phyloP scores from a whole-genome alignment of 2,797 vertebrate genomes.

The Apogon hyalosoma region DNA sequence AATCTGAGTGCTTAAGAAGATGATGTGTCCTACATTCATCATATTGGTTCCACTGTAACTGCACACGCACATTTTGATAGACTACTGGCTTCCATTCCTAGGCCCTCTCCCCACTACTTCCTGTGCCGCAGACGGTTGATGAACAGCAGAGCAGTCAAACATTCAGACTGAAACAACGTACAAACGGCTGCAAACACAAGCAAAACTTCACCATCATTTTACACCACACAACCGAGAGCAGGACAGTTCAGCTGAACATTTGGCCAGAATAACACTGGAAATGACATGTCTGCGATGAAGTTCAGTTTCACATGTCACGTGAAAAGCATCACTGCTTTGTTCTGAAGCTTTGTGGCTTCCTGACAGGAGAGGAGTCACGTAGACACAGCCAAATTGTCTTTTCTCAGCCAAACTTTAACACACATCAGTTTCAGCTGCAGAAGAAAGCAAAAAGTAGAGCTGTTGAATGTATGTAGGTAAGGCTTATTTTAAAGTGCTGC shows the following conservation, averaged over 20 bases:
- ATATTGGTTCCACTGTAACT: neutral
- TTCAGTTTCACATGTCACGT: neutral
- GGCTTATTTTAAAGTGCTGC: slow-evolving; percentile 2
- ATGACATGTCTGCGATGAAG: neutral
- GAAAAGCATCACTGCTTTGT: neutral
- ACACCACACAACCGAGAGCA: neutral
- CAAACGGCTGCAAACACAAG: slow-evolving; percentile 9
- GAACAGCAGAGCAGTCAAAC: slow-evolving; percentile 40
- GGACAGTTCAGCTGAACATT: neutral
- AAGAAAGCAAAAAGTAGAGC: neutral
- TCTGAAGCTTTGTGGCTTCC: slow-evolving; percentile 2
- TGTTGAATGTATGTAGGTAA: neutral
- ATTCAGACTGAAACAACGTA: slow-evolving; percentile 19
- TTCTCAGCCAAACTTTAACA: slow-evolving; percentile 3
- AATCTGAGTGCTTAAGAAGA: slow-evolving; percentile 24
- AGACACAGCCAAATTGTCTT: neutral
- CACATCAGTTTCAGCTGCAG: neutral
- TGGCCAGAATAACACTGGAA: neutral
- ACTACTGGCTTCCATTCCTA: slow-evolving; percentile 11
- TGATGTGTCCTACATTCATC: slow-evolving; percentile 21
- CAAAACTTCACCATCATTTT: neutral
- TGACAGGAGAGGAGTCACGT: slow-evolving; percentile 7
- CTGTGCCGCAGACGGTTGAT: slow-evolving; percentile 47
- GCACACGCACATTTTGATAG: slow-evolving; percentile 16
- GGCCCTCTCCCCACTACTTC: slow-evolving; percentile 27